Conservation (phyloP, 2,888 invertebrate genomes). For the Volucella inanis region DNA sequence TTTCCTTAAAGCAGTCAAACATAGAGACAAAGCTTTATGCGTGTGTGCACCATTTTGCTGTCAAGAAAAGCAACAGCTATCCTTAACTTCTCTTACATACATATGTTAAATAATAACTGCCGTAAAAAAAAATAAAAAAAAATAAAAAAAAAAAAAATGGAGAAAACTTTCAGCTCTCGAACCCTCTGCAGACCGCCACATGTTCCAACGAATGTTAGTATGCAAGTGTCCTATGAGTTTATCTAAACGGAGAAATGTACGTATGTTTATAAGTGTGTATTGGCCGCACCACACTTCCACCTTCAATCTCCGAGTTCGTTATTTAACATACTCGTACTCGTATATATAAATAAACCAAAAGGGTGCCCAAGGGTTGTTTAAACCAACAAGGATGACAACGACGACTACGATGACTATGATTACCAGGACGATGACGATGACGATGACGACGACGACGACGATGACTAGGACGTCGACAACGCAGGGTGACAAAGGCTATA, state of each 20-base stretch:
- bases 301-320: too few relatives aligned
- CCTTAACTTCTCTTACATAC: constrained; percentile 11
- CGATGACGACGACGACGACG: not conserved
- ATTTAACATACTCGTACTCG: not conserved
- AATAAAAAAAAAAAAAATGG: constrained; percentile 3
- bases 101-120: constrained; percentile 54
- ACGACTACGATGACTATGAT: constrained; percentile 1
- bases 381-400: constrained; percentile 64
- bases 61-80: constrained; percentile 54
- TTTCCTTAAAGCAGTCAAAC: constrained; percentile 29
- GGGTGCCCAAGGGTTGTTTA: constrained; percentile 67
- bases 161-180: not conserved
- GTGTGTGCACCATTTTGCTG: constrained; percentile 37
- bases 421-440: too few relatives aligned
- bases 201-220: not conserved
- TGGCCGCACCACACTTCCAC: not conserved
- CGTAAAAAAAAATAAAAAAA: constrained; percentile 18
- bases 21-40: constrained; percentile 13
- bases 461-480: not conserved
- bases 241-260: constrained; percentile 1
- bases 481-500: constrained; percentile 49
- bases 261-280: constrained; percentile 15
- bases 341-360: constrained; percentile 65
- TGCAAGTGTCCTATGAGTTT: constrained; percentile 14
- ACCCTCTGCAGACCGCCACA: constrained; percentile 22